phyloP scores from a whole-genome alignment of 2,888 invertebrate species.

The Mimumesa dahlbomi region DNA sequence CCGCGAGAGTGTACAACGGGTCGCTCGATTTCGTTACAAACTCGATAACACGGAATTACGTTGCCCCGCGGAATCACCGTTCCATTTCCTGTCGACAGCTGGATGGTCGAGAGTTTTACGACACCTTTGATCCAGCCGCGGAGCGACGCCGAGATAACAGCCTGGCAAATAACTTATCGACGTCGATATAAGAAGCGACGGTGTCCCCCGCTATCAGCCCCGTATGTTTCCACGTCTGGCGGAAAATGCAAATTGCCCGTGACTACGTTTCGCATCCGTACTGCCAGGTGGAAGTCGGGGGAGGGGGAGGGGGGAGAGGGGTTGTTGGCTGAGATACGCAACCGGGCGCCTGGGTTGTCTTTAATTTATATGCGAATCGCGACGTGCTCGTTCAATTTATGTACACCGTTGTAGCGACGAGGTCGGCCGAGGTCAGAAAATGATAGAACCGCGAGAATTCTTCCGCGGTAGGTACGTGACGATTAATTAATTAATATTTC shows the following conservation, averaged over 20 bases:
- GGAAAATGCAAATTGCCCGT: background rate
- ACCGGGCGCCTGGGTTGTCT: constrained; percentile 20
- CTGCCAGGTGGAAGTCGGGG: no score
- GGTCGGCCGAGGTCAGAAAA: constrained; percentile 25
- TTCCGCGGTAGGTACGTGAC: constrained; percentile 13
- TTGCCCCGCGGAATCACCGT: no score
- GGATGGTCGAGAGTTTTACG: no score
- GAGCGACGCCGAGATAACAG: background rate
- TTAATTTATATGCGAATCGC: constrained; percentile 56
- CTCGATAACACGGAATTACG: no score
- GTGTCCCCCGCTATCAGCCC: constrained; percentile 22
- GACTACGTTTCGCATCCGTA: no score
- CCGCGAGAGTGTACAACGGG: no score
- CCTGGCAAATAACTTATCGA: constrained; percentile 19
- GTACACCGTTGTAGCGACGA: constrained; percentile 11
- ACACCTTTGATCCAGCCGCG: no score
- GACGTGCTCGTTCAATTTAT: constrained; percentile 32
- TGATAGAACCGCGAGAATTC: constrained; percentile 16
- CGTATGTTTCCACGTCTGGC: constrained; percentile 24
- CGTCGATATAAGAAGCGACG: constrained; percentile 33
- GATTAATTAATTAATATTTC: constrained; percentile 43
- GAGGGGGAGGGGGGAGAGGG: no score
- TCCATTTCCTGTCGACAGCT: no score
- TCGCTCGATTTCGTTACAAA: no score
- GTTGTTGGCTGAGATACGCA: constrained; percentile 46